These are phyloP conservation scores for Tor tambroides DNA, from an alignment of 2,113 vertebrate species.

Conservation along the genomic window DNA sequence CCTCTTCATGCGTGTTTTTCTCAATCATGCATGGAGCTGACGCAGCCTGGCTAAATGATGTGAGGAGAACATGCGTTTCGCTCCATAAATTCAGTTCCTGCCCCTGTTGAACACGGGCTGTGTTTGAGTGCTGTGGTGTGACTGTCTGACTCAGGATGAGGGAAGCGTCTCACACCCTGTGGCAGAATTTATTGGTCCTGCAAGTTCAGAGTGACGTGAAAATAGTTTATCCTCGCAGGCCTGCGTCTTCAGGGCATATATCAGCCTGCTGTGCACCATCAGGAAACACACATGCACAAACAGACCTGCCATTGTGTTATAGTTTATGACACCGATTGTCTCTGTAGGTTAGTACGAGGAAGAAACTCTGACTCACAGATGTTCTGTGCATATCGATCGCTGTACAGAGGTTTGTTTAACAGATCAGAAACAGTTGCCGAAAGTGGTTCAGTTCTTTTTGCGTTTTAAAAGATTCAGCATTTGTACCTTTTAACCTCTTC, in stretches of 20 bases:
- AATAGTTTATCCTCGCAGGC: background rate
- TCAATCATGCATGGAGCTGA: constrained; percentile 33
- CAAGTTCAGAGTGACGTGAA: background rate
- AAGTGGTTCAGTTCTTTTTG: background rate
- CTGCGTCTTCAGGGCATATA: background rate
- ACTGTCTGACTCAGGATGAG: constrained; percentile 53
- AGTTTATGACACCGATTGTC: background rate
- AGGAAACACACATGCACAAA: background rate
- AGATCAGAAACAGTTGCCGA: background rate
- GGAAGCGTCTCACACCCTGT: background rate
- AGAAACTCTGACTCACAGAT: background rate
- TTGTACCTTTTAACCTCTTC: background rate
- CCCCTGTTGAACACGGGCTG: constrained; percentile 40
- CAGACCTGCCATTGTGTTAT: background rate
- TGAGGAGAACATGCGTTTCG: constrained; percentile 34
- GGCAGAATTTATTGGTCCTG: constrained; percentile 25
- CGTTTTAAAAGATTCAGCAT: background rate
- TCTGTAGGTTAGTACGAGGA: constrained; percentile 2
- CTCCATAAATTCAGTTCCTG: constrained; percentile 47
- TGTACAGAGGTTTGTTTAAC: background rate
- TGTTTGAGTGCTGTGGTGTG: constrained; percentile 57
- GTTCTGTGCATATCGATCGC: background rate
- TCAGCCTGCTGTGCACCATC: background rate
- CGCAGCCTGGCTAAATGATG: constrained; percentile 48
- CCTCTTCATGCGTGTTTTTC: background rate